Conservation (phyloP, 2,113 vertebrate species). For the Crotalus helleri region DNA sequence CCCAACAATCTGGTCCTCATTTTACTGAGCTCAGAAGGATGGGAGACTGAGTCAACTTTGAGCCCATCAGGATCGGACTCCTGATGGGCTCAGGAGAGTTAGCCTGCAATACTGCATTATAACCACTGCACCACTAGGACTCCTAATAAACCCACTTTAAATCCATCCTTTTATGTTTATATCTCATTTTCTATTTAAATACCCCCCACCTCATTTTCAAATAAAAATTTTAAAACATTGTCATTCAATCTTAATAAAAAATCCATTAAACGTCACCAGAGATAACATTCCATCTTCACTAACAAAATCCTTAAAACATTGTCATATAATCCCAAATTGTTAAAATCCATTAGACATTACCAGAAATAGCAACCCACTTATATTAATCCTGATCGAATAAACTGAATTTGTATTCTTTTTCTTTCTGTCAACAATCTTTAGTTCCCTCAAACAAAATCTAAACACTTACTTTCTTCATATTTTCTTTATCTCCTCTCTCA, state of each 20-base stretch:
- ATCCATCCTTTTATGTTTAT: neutral
- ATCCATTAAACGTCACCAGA: neutral
- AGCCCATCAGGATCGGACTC: neutral
- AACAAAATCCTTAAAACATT: neutral
- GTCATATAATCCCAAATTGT: neutral
- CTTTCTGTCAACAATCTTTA: neutral
- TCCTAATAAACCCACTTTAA: neutral
- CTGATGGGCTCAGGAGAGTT: neutral
- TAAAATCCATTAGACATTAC: too few species aligned
- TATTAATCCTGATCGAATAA: neutral
- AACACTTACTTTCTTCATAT: neutral
- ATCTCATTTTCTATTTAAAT: neutral
- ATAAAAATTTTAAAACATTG: neutral
- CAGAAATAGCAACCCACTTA: too few species aligned
- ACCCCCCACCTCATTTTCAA: neutral
- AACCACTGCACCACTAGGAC: neutral
- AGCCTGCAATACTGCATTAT: neutral
- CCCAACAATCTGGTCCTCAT: neutral
- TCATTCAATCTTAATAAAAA: neutral
- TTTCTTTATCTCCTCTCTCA: neutral
- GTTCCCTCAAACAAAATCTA: neutral
- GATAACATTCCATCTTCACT: neutral
- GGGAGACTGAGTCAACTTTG: neutral
- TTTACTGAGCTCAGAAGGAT: neutral
- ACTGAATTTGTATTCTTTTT: neutral